Evolutionary conservation across 2,888 invertebrate species (phyloP), one percentile per base, ranked within the genome.

Genomic region (Monochamus alternatus): DNA sequence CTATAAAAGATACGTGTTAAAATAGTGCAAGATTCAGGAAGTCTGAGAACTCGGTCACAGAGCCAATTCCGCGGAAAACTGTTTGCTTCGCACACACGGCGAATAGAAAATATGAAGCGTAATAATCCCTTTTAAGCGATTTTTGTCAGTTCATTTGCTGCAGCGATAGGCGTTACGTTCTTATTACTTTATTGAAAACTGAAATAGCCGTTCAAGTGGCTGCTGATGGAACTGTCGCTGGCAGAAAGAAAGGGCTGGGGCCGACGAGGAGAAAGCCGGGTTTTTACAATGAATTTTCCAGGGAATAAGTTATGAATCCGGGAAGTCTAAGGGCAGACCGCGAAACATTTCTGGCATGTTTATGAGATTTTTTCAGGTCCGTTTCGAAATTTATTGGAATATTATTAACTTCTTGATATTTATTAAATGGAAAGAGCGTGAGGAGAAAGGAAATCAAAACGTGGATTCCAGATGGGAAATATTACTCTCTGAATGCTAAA

Each of bases 131-230:
- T 60, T 31, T 51, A 60, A 38, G 47, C 60, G 60, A 69, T 47
- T 44, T 69, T 68, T 60, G 47, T 14, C 59, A 60, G 69, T 30
- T 69, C 69, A 32, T 31, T 69, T 60, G n/a, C 31, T 60, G 60
- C 31, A 5, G 31, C 10, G 69, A 60, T 30, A 69, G 60, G 69
- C 47, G 60, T 55, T 55, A 58, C 47, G 31, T 59, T 44, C 60
- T 69, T 60, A 69, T 60, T 60, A 30, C 60, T 69, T 32, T 69
- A 69, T 69, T 60, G 69, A 69, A 69, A 69, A 69, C 14, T 59
- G 69, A 69, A 32, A 60, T 60, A 69, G 69, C 38, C 14, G 8
- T 38, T 32, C 38, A 51, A 66, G 38, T 66, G 51, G 30, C 60
- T 69, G 60, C 47, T 69, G 69, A 69, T 69, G 51, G 60, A 60